These are phyloP conservation scores for Sminthopsis crassicaudata DNA, from an alignment of 2,113 vertebrate genomes.

Conservation along the genomic window DNA sequence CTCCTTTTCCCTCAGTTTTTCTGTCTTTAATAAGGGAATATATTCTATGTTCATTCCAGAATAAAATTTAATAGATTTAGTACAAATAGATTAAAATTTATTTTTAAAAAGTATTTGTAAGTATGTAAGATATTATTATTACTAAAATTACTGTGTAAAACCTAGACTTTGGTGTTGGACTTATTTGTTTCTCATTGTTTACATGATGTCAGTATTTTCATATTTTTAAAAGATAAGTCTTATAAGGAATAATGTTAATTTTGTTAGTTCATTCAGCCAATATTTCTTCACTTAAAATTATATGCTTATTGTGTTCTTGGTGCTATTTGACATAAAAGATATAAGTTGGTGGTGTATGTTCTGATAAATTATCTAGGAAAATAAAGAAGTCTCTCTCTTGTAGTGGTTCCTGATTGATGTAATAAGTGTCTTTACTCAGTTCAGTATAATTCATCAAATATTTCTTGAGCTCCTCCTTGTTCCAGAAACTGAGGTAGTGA, in stretches of 20 bases:
- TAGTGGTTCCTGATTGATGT: neutral
- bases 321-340: neutral
- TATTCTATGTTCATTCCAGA: neutral
- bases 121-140: conserved; percentile 9
- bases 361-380: neutral
- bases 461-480: neutral
- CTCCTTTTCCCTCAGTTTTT: conserved; percentile 17
- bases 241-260: conserved; percentile 18
- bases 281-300: neutral
- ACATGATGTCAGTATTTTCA: conserved; percentile 3
- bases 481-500: neutral
- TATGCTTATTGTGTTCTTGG: neutral
- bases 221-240: conserved; percentile 32
- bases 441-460: neutral
- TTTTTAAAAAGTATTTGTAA: conserved; percentile 12
- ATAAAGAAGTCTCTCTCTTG: neutral
- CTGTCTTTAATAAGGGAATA: neutral
- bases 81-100: neutral
- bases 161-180: conserved; percentile 21
- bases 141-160: neutral
- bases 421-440: neutral
- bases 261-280: neutral
- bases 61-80: neutral
- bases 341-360: neutral
- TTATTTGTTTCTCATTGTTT: conserved; percentile 50